These are phyloP conservation scores for Neolamprologus sp. DNA, from an alignment of 2,113 vertebrate species.

Conservation along the genomic window DNA sequence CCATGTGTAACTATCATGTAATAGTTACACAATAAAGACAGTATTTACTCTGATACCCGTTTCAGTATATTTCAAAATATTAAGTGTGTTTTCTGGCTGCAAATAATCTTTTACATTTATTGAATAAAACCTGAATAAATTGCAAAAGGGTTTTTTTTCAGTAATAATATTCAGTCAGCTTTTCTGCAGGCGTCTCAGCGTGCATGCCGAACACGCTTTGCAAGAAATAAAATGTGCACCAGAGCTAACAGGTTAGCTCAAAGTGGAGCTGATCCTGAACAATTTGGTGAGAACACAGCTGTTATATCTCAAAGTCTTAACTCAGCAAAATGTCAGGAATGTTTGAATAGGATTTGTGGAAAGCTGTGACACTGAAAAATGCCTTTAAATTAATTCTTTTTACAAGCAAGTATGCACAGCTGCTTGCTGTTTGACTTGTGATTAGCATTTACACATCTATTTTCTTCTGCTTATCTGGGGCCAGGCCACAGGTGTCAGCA, in stretches of 20 bases:
- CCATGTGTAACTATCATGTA: background rate
- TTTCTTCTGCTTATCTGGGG: background rate
- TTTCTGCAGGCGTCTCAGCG: background rate
- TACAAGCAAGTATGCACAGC: background rate
- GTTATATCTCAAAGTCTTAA: background rate
- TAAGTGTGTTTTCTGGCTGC: background rate
- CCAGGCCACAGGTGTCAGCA: background rate
- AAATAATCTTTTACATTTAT: background rate
- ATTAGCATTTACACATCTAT: background rate
- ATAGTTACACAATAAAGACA: background rate
- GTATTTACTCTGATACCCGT: background rate
- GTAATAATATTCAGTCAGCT: background rate
- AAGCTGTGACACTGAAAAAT: background rate
- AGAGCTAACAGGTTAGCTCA: background rate
- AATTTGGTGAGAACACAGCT: background rate
- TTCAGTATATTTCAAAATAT: background rate
- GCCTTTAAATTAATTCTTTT: accelerated
- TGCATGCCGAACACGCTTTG: accelerated
- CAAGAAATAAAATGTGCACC: background rate
- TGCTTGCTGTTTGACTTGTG: background rate
- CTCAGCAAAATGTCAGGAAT: background rate
- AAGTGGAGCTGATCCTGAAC: background rate
- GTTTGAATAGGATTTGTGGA: accelerated
- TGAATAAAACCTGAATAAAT: accelerated
- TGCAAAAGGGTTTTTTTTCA: background rate